A percentile compares a stretch with the other conserved stretches of the same genome.
Evolutionary conservation across 2,113 vertebrate species (phyloP).

Genomic region (Platysteira castanea): DNA sequence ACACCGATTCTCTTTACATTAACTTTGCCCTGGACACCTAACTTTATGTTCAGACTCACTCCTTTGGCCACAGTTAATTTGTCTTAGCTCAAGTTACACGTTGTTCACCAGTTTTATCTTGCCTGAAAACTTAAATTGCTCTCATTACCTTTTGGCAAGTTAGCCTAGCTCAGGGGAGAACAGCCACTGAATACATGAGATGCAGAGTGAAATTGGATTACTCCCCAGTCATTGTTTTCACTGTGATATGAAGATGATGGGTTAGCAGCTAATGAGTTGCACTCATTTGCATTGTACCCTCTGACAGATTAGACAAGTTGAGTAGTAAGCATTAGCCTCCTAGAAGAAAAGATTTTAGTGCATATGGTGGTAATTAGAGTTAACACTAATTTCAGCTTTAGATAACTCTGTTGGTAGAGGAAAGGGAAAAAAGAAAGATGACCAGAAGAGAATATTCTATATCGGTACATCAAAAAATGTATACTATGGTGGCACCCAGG

Average conservation of each 20-base stretch:
- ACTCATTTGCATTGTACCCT: neutral
- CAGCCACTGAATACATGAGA: neutral
- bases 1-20: neutral
- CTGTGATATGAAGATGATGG: neutral
- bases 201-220: neutral
- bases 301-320: neutral
- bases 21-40: neutral
- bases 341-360: neutral
- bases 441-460: neutral
- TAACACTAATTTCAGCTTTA: neutral
- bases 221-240: neutral
- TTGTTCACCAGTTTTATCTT: neutral
- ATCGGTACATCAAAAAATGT: neutral
- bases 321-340: neutral
- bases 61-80: neutral
- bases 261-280: neutral
- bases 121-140: neutral
- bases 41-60: neutral
- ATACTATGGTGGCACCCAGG: neutral
- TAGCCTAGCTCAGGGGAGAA: neutral
- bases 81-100: neutral
- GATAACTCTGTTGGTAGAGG: neutral
- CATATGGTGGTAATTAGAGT: neutral
- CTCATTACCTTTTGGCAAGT: neutral
- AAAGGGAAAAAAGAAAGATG: neutral